phyloP scores from a whole-genome alignment of 2,888 invertebrate species.

The Pachliopta kotzebuea region DNA sequence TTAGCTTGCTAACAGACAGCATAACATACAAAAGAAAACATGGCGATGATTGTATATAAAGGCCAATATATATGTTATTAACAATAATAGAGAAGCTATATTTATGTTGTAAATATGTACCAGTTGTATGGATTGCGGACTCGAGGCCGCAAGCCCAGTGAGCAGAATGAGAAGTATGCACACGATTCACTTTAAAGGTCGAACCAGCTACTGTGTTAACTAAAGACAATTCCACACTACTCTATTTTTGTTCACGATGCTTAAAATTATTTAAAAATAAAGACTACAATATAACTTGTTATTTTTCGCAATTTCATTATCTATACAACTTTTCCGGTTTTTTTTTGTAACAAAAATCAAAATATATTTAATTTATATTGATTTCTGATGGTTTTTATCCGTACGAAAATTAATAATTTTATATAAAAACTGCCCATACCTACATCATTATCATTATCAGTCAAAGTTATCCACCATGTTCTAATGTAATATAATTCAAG shows the following conservation, averaged over 20 bases:
- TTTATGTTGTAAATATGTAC: conserved; percentile 1
- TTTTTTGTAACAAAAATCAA: too few species aligned
- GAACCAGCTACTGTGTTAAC: conserved; percentile 8
- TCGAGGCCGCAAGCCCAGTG: conserved; percentile 13
- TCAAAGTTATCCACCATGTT: too few species aligned
- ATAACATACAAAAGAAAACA: not conserved
- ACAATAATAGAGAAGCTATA: conserved; percentile 3
- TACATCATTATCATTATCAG: too few species aligned
- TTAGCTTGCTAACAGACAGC: too few species aligned
- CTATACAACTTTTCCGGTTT: too few species aligned
- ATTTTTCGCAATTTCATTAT: too few species aligned
- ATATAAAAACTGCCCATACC: too few species aligned
- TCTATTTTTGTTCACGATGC: not conserved
- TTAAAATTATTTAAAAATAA: not conserved
- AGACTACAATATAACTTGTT: too few species aligned
- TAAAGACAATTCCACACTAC: not conserved
- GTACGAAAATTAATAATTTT: too few species aligned
- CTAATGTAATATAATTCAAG: too few species aligned
- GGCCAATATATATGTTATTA: not conserved
- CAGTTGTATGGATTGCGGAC: not conserved
- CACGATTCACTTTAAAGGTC: conserved; percentile 27
- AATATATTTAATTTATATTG: too few species aligned
- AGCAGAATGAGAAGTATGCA: conserved; percentile 22
- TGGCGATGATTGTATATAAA: not conserved
- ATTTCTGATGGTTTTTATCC: too few species aligned